Evolutionary conservation across 2,797 vertebrate species (phyloP).

Genomic region (Sphenodon punctatus): DNA sequence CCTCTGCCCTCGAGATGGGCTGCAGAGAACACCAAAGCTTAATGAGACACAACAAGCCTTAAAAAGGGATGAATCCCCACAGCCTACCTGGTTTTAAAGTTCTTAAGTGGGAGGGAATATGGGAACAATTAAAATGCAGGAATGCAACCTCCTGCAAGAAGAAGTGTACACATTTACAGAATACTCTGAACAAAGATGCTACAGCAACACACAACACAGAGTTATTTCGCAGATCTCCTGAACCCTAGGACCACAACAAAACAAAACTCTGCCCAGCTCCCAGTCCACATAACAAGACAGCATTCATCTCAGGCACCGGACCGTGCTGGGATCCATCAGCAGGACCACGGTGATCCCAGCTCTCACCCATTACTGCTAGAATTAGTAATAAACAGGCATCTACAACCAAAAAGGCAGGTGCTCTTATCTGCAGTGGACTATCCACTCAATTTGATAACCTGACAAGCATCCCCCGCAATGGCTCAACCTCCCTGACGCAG

Average conservation of each 20-base stretch:
- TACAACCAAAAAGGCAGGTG: no score
- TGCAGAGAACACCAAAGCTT: accelerated
- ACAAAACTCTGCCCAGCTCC: neutral
- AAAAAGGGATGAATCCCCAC: neutral
- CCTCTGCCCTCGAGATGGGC: accelerated
- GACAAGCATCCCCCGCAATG: neutral
- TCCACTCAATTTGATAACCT: neutral
- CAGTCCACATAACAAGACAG: neutral
- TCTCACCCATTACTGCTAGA: neutral
- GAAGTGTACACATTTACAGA: neutral
- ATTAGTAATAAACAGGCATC: neutral
- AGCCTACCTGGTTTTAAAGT: no score
- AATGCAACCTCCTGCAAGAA: no score
- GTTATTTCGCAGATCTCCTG: neutral
- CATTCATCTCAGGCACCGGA: neutral
- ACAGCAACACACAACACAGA: neutral
- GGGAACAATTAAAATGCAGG: no score
- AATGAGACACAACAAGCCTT: neutral
- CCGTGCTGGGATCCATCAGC: neutral
- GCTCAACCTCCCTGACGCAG: neutral
- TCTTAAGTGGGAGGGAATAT: no score
- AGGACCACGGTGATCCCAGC: neutral
- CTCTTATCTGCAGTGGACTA: no score
- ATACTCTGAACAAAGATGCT: neutral
- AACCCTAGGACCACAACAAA: neutral